A percentile compares a stretch with the other conserved stretches of the same genome.
Conservation (phyloP, 2,797 vertebrate genomes). For the Enteromius treurensis region DNA sequence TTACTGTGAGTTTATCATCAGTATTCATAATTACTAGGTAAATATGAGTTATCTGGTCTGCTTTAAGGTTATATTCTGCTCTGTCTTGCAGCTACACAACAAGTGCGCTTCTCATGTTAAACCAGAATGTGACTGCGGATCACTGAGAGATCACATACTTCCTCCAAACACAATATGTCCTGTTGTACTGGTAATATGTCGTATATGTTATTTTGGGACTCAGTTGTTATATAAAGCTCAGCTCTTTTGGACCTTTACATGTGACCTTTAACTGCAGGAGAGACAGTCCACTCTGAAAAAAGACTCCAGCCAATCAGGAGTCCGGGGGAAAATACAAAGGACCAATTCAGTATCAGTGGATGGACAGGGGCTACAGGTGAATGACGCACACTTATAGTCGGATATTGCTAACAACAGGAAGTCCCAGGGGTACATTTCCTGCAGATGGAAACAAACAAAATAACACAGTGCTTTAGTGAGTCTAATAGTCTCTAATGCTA, state of each 20-base stretch:
- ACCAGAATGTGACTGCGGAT: constrained; percentile 92
- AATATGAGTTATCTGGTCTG: not conserved
- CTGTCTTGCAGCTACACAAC: constrained; percentile 86
- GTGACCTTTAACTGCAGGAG: constrained; percentile 77
- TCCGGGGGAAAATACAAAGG: constrained; percentile 89
- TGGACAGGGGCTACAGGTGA: constrained; percentile 93
- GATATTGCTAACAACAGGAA: not conserved
- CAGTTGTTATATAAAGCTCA: not conserved
- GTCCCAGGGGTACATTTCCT: not conserved
- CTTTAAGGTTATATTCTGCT: not conserved
- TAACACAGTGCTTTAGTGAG: not conserved
- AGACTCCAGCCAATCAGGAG: constrained; percentile 84
- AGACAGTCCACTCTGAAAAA: constrained; percentile 88
- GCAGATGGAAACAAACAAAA: not conserved
- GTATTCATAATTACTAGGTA: constrained; percentile 1
- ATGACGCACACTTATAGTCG: not conserved
- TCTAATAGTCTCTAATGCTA: not conserved
- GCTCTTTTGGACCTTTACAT: constrained; percentile 15
- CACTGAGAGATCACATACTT: constrained; percentile 88
- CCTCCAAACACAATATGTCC: constrained; percentile 29
- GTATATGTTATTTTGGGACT: not conserved
- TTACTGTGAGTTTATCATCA: constrained; percentile 79
- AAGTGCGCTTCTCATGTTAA: constrained; percentile 95
- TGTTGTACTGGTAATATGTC: constrained; percentile 15
- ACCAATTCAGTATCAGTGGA: constrained; percentile 92